Conservation (phyloP, 64 coral and sea anemone genomes). For the Pocillopora verrucosa region DNA sequence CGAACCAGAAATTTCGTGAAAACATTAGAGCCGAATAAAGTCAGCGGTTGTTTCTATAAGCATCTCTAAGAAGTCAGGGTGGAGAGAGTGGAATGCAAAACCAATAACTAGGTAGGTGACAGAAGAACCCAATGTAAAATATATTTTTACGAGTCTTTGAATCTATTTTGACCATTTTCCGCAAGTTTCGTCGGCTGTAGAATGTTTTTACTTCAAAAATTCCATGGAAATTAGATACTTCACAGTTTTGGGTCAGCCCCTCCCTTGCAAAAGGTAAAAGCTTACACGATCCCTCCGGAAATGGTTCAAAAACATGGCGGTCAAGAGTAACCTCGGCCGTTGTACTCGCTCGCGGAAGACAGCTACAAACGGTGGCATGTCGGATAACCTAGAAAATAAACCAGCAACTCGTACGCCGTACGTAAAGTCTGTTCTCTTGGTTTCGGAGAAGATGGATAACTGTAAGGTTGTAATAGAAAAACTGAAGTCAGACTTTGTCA, state of each 20-base stretch:
- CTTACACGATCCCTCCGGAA: neutral
- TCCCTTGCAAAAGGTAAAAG: neutral
- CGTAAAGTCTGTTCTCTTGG: neutral
- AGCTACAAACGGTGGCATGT: neutral
- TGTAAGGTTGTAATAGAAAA: neutral
- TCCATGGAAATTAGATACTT: no score
- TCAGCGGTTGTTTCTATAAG: neutral
- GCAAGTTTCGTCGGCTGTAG: no score
- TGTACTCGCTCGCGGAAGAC: conserved; percentile 9
- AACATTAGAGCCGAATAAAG: neutral
- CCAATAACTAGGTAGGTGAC: neutral
- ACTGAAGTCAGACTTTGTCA: neutral
- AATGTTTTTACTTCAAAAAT: no score
- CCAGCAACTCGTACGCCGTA: neutral
- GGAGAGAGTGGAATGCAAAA: neutral
- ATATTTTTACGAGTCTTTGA: neutral
- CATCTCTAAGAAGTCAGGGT: neutral
- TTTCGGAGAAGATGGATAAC: neutral
- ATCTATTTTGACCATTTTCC: neutral
- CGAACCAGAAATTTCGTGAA: neutral
- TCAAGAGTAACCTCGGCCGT: neutral
- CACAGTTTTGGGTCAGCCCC: neutral
- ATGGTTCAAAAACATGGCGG: conserved; percentile 18
- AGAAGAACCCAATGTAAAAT: neutral
- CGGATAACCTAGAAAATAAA: neutral